Evolutionary conservation across 1,140 invertebrate genomes (phyloP), one percentile per base, ranked within the genome.

Genomic region (Drosophila willistoni): DNA sequence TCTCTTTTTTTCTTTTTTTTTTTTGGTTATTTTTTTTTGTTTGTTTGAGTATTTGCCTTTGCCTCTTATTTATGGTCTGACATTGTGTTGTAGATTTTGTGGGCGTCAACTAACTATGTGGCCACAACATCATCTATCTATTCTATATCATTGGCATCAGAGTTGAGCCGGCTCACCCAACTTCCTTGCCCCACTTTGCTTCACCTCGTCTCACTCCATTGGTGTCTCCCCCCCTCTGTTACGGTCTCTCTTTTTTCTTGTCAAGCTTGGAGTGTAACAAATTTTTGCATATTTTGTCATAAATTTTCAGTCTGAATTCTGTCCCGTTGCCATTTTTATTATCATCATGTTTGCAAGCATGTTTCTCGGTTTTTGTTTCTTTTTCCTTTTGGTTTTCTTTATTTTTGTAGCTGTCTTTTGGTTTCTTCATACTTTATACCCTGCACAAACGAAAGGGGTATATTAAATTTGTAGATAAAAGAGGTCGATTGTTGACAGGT

Each of bases 281-380:
- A 62, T 41, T 77, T 77, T 77, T 77, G 75, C 74, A 77, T 77
- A 77, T 77, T 70, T 65, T 70, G 73, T 64, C 67, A 68, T 76
- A 76, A 70, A 70, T 75, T 75, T 66, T 39, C 17, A 34, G 66
- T 54, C 34, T 59, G 17, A 51, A 51, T 51, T 51, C 73, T 57
- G 64, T 55, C 41, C 51, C 22, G 51, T 51, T 51, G 56, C 56
- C 56, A 59, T 59, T 62, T 62, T 62, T 41, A 62, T 62, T 62
- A 62, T 42, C 60, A 25, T 62, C 60, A 25, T 62, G 60, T 62
- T 44, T 42, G 60, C 60, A 22, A 36, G 17, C 60, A 44, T 62
- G 60, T 62, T 62, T 44, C 61, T 64, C 33, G 72, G 60, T 74
- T 57, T 57, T 29, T 14, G 25, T 69, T 62, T 75, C 62, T 63